Evolutionary conservation across 2,888 invertebrate genomes (phyloP), one percentile per base, ranked within the genome.

Genomic region (Antheraea yamamai): DNA sequence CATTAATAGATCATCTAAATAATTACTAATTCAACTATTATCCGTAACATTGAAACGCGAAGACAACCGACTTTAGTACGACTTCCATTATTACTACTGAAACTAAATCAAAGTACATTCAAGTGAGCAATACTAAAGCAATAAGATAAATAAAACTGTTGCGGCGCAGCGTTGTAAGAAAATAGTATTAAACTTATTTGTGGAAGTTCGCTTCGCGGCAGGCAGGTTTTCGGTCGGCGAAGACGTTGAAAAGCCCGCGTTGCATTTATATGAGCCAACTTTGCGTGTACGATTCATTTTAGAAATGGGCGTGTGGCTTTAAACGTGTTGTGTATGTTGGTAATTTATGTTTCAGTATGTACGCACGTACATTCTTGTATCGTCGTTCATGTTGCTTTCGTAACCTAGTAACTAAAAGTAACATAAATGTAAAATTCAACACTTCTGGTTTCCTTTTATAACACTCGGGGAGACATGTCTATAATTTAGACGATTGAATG

Each of bases 141-240:
- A 74, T 72, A 72, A 71, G 47, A 72, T 71, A 74, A 74, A 75
- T 61, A 72, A 61, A 75, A 70, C 51, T 26, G 71, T 61, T 61
- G 58, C 74, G 71, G 10, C n/a, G 64, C 71, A 18, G 58, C 3
- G 74, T 70, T 66, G 64, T 70, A 70, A 39, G 70, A 39, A 79
- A 80, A 79, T 80, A 79, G 80, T 79, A 80, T 81, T 82, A 81
- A 82, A 79, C 77, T 82, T 78, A 78, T 79, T 81, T 79, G 78
- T 75, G 76, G 75, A 77, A 77, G 74, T 74, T 75, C 55, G 68
- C 52, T 47, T 51, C 16, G 55, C 70, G 7, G 51, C 70, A 68
- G 75, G 68, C 61, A 39, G 47, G 72, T 52, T 68, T 66, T 72
- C 47, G 73, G 68, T 61, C 70, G 52, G 71, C 61, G 61, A 75